Base-by-base conservation (phyloP, 2,797 vertebrate genomes). In the Phrynocephalus forsythii region DNA sequence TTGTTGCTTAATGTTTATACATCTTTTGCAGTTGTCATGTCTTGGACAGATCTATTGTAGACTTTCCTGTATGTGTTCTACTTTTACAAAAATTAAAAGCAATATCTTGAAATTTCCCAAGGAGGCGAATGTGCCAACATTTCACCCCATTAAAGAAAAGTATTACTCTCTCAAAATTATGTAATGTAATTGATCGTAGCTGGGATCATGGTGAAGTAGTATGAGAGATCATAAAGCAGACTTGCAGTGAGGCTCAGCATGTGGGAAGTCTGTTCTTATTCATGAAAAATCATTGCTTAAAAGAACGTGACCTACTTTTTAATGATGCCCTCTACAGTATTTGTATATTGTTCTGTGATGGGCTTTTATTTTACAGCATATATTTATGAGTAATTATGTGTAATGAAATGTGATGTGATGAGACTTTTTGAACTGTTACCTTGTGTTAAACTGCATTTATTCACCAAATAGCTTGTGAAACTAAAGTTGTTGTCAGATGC, bases 301-400 rank as follows among this genome's bases (percentile, higher is more conserved):
- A 26, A 85, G 56, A 86, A 67, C 71, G 3, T 76, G 85, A 66
- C 67, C 28, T 89, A 88, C 90, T 95, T 71, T 93, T 94, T 94
- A 93, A 89, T 79, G 92, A 92, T 84, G 81, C 90, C 96, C 18
- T 75, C 28, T 95, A 44, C 38, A 44, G 38, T 44, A 90, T 93
- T 94, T 95, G 52, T 94, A n/a, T 89, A 90, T 92, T 92, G 88
- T 93, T 93, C 86, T 95, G 88, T 93, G 91, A 84, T 66, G 93
- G 90, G 85, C 69, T 93, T 95, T 92, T 82, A 63, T 91, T 93
- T 94, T 94, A 87, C 89, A 90, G 71, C 91, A 86, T 81, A 83
- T 88, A 94, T 91, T 94, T 75, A 72, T 95, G 86, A 92, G 89
- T 85, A 87, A 86, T 93, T 89, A 86, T 94, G 92, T 94, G 90